Evolutionary conservation across 2,113 vertebrate genomes (phyloP), one percentile per base, ranked within the genome.

Genomic region (Saccopteryx bilineata): DNA sequence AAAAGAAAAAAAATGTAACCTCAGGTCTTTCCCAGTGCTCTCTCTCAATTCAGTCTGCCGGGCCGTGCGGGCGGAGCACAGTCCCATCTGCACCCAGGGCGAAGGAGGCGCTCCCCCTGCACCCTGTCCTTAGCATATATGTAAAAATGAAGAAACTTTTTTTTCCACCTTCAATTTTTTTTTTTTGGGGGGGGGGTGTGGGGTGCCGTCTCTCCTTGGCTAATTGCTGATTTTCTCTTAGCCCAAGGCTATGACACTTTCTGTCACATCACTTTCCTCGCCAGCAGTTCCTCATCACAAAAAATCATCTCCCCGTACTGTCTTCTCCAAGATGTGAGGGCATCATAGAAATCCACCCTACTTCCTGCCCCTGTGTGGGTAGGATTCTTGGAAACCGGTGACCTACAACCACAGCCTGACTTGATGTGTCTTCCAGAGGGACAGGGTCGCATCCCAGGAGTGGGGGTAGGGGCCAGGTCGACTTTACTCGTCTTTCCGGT

Each of bases 221-320:
- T 94, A 97, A 96, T 85, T 90, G 87, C 74, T 97, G 95, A 97
- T 97, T 96, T 96, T 96, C 93, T 96, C 80, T 91, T 95, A 97
- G 91, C 96, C 87, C 71, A 92, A 94, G 95, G 96, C 82, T 74
- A 92, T 94, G 94, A 96, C 87, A 97, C 19, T 82, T 97, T 92
- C 50, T 95, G 88, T 96, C 94, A 96, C 71, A 72, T 92, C 78
- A 87, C 19, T 92, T 94, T 96, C 65, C 90, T 96, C 7, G 0
- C 95, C 87, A 78, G 85, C 48, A 31, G 28, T 61, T 95, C 46
- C 82, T 80, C 93, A 83, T 95, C 65, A 63, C 79, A 92, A 83
- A 96, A 96, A 97, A 87, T 95, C 69, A 84, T 5, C 60, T 72
- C 74, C 81, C 54, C 1, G 0, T 26, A n/a, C 90, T 76, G 69